Base-by-base conservation (phyloP, 2,888 invertebrate genomes). In the Drosophila phalerata region DNA sequence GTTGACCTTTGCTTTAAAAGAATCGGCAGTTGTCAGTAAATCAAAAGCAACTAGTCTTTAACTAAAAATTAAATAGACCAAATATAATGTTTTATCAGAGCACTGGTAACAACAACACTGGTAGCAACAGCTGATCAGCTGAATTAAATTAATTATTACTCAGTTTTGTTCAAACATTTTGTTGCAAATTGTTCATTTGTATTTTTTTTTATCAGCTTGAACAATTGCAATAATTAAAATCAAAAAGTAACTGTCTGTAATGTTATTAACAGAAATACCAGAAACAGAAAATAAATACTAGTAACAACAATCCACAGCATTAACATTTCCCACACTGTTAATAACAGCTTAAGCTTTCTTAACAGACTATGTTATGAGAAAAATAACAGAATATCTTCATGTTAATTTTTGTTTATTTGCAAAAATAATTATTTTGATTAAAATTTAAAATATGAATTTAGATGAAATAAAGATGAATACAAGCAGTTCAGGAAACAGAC, bases 231-330 rank as follows among this genome's bases (percentile, higher is more conserved):
- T 15, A 22, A 22, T 19, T 13, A 2, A 11, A 13, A 6, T 48
- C 28, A 32, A 19, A 17, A 32, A 28, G 11, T 32, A 48, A 32
- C 48, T 5, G 48, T 3, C 13, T 19, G 30, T 19, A 15, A 3
- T 15, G 30, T 17, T 15, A 5, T 13, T 30, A 30, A 47, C 47
- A 52, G 38, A 69, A 69, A 74, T 73, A 73, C 73, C 38, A 52
- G 17, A 6, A 30, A 19, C 4, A 19, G 15, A 25, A 45, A 5
- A 8, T 17, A 52, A 57, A 49, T 38, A 45, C 19, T 30, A 53
- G 9, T 25, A 53, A 61, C 48, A 32, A 10, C 1, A 28, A n/a
- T n/a, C n/a, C n/a, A n/a, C n/a, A n/a, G 5, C 8, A 11, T 32
- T 62, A 60, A 43, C 68, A 57, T 57, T 9, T 11, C 9, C 15